phyloP scores from a whole-genome alignment of 2,888 invertebrate species.

The Sepioteuthis lessoniana region DNA sequence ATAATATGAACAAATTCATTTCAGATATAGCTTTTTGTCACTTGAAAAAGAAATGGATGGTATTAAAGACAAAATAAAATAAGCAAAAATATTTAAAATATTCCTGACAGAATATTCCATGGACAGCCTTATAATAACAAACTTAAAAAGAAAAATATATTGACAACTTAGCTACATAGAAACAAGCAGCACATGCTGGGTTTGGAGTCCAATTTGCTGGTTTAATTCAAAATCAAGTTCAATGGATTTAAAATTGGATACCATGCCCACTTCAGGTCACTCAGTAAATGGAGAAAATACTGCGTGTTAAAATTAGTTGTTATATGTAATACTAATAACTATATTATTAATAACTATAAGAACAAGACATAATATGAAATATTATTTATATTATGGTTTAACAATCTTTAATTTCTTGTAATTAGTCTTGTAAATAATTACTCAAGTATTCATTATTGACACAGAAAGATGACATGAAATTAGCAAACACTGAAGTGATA shows the following conservation, averaged over 20 bases:
- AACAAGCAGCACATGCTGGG: constrained; percentile 9
- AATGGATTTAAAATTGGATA: not conserved
- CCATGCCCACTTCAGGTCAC: constrained; percentile 12
- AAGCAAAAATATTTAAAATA: not conserved
- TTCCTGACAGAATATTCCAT: not conserved
- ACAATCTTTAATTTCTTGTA: not conserved
- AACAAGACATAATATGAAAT: not conserved
- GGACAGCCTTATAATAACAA: not conserved
- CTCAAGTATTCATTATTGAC: not conserved
- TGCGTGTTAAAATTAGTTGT: not conserved
- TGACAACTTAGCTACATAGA: not conserved
- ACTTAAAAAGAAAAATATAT: not conserved
- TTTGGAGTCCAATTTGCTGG: not conserved
- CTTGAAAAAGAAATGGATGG: no score
- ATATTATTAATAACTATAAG: not conserved
- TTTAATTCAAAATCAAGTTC: not conserved
- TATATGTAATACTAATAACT: no score
- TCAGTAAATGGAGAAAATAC: not conserved
- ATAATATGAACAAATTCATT: no score
- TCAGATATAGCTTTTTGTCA: no score
- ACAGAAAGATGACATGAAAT: not conserved
- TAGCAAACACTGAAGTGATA: not conserved
- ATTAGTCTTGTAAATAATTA: not conserved
- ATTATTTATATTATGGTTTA: not conserved
- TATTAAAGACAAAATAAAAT: not conserved